Base-by-base conservation (phyloP, 2,113 vertebrate genomes). In the Corynorhinus townsendii region DNA sequence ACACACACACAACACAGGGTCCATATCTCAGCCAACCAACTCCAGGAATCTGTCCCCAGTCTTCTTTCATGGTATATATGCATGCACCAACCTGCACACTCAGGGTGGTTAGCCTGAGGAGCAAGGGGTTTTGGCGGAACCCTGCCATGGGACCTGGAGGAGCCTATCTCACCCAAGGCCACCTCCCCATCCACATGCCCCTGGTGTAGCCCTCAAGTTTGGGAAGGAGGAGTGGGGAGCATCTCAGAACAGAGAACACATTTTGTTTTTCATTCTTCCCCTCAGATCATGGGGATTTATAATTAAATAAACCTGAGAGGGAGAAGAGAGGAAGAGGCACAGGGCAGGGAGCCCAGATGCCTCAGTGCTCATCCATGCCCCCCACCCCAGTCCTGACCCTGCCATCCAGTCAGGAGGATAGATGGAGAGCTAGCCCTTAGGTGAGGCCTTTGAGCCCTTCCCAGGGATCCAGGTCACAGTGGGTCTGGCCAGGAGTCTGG, bases 281-380 rank as follows among this genome's bases (percentile, higher is more conserved):
- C 91, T 96, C 83, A 87, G 94, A 96, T 96, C 66, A 10, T 26
- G 75, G 89, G 89, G 94, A 84, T 79, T 95, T 93, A 86, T 96
- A 96, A 97, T 97, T 92, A 96, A 97, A 96, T 96, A 94, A 97
- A 94, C 94, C 94, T 91, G 94, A 96, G 83, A 96, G 62, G 71
- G 52, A 89, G 79, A 47, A 83, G 56, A 8, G 56, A 89, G 56
- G 71, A 68, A 90, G 89, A 71, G 49, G 52, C 93, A 89, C 72
- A 75, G 69, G 96, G 85, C 86, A 79, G 85, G 33, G 59, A 94
- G 91, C 79, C 96, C 84, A 76, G 66, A 89, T 7, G 94, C 75
- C 85, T 95, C 45, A 1, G 28, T n/a, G 79, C 75, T 88, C 73
- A 73, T 43, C 91, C 26, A 24, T 1, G 26, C 64, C 86, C 81